Conservation (phyloP, 1,140 invertebrate species). For the Himalopsyche phryganea region DNA sequence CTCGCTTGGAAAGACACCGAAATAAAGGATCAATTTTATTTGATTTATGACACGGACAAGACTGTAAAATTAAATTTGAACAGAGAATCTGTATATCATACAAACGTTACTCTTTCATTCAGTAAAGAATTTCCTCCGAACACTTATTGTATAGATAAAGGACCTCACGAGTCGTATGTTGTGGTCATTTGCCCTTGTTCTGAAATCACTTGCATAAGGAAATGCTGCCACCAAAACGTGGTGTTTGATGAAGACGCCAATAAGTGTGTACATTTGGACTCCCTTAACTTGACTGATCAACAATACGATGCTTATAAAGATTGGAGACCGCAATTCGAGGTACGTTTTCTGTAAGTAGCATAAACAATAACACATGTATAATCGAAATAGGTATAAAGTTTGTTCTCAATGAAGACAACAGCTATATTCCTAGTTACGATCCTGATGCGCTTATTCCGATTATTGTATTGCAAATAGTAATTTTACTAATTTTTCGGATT, state of each 20-base stretch:
- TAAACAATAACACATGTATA: background rate
- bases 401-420: too few species aligned
- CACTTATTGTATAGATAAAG: slow-evolving; percentile 25
- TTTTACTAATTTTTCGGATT: too few species aligned
- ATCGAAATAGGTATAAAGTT: too few species aligned
- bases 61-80: slow-evolving; percentile 22
- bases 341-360: too few species aligned
- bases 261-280: slow-evolving; percentile 15
- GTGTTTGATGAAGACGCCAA: slow-evolving; percentile 25
- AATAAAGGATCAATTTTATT: slow-evolving; percentile 23
- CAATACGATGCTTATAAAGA: slow-evolving; percentile 14
- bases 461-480: too few species aligned
- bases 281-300: slow-evolving; percentile 9
- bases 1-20: slow-evolving; percentile 17
- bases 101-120: slow-evolving; percentile 18
- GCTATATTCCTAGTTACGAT: too few species aligned
- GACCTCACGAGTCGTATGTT: slow-evolving; percentile 11
- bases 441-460: too few species aligned
- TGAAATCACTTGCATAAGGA: slow-evolving; percentile 24
- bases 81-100: slow-evolving; percentile 20
- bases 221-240: slow-evolving; percentile 25
- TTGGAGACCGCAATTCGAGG: slow-evolving; percentile 28
- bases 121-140: slow-evolving; percentile 18
- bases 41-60: slow-evolving; percentile 23
- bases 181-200: slow-evolving; percentile 24